A percentile compares a stretch with the other conserved stretches of the same genome.
Evolutionary conservation across 1,140 invertebrate genomes (phyloP).

Genomic region (Macrobrachium rosenbergii): DNA sequence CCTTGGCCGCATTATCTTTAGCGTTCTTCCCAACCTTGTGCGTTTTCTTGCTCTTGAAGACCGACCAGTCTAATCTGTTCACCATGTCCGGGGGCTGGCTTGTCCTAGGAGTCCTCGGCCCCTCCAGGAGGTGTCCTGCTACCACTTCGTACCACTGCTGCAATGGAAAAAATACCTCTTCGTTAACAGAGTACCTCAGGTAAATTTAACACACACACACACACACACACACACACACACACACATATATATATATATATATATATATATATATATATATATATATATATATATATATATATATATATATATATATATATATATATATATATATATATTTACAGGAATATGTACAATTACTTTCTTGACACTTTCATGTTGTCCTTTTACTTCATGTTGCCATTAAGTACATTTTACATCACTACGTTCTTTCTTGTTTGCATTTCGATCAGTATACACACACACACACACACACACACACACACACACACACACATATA

Average conservation of each 20-base stretch:
- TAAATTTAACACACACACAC: background rate
- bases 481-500: no score
- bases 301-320: background rate
- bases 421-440: no score
- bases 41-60: constrained; percentile 71
- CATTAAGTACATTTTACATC: no score
- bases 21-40: constrained; percentile 40
- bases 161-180: background rate
- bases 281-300: background rate
- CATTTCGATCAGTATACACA: no score
- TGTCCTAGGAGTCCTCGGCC: constrained; percentile 65
- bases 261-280: constrained; percentile 20
- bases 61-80: constrained; percentile 71
- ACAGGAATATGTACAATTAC: background rate
- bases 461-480: no score
- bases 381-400: no score
- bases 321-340: constrained; percentile 14
- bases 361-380: no score
- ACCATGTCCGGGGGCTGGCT: constrained; percentile 67
- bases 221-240: constrained; percentile 33
- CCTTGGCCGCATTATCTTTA: constrained; percentile 39
- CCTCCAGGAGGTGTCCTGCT: constrained; percentile 72
- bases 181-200: background rate
- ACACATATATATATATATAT: constrained; percentile 29
- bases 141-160: constrained; percentile 69